These are phyloP conservation scores for Pedetes capensis DNA, from an alignment of 2,113 vertebrate species.

Conservation along the genomic window DNA sequence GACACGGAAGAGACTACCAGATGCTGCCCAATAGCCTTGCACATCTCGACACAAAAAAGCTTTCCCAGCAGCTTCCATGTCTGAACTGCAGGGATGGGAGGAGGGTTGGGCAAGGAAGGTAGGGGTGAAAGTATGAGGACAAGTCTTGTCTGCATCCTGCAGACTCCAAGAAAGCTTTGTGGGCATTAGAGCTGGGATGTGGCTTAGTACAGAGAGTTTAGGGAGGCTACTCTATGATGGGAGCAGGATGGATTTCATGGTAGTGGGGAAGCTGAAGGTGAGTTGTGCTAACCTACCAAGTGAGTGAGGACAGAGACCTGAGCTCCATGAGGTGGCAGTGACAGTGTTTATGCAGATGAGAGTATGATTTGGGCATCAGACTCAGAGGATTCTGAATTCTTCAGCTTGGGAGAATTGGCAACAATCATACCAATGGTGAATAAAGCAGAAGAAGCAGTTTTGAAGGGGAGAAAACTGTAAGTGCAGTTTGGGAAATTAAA, in stretches of 20 bases:
- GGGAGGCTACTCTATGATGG: neutral
- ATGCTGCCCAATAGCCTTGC: neutral
- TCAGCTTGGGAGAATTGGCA: neutral
- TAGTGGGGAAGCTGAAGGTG: neutral
- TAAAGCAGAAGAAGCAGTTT: neutral
- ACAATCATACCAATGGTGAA: neutral
- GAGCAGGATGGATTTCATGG: neutral
- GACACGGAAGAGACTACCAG: neutral
- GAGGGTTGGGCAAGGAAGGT: neutral
- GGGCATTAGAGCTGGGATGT: neutral
- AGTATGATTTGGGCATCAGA: no score
- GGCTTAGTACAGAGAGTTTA: neutral
- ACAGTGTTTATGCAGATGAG: neutral
- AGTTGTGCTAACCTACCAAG: neutral
- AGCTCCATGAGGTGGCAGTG: no score
- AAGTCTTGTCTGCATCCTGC: neutral
- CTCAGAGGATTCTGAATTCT: neutral
- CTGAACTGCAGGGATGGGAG: neutral
- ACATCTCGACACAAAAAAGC: neutral
- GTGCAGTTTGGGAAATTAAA: neutral
- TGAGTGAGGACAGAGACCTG: neutral
- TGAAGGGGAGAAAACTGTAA: neutral
- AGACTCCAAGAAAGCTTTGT: neutral
- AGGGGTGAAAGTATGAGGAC: neutral
- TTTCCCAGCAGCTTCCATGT: neutral